Base-by-base conservation (phyloP, 23 tunicate genomes). In the Halocynthia roretzi region DNA sequence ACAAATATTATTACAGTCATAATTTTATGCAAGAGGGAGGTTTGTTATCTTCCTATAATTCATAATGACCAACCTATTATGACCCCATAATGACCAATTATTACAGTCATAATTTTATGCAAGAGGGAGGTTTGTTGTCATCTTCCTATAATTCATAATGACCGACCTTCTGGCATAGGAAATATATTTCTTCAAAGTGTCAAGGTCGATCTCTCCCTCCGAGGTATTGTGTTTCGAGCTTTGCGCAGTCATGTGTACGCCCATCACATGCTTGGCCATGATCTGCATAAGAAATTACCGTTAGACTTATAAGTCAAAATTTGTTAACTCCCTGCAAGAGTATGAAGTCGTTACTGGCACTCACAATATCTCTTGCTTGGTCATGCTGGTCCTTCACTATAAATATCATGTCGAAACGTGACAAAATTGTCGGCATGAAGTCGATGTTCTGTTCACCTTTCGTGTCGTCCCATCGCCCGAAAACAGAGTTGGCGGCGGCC, bases 401-500 rank as follows among this genome's bases (percentile, higher is more conserved):
- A 68, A 89, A 96, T 7, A 96, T 96, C 99, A 96, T 96, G 73
- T 96, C 99, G 80, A 96, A 96, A 63, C 99, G 63, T 0, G 99
- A 96, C 70, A 96, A 72, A 55, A 96, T 96, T 6, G 99, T 96
- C n/a, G 99, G 99, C 90, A 96, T 83, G 70, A 96, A 96, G 81
- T 96, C 99, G 51, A 96, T 96, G 77, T 96, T 96, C 53, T 89
- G 88, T 62, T 83, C 99, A 10, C 99, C 99, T 80, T 90, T 89
- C 0, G 88, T 78, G 62, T 96, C 99, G 58, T 96, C 99, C 99
- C 99, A 96, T n/a, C 99, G 72, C 40, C 99, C 99, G 83, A 52
- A 90, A 5, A 96, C 99, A 7, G 99, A 96, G 70, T 96, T 96
- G 12, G 99, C 99, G 40, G 99, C 99, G 40, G 99, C 99, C 58